Percentiles rank a stretch among this genome's conserved stretches.
These are phyloP conservation scores for Sebastes diploproa DNA, from an alignment of 2,797 vertebrate species.

Conservation along the genomic window DNA sequence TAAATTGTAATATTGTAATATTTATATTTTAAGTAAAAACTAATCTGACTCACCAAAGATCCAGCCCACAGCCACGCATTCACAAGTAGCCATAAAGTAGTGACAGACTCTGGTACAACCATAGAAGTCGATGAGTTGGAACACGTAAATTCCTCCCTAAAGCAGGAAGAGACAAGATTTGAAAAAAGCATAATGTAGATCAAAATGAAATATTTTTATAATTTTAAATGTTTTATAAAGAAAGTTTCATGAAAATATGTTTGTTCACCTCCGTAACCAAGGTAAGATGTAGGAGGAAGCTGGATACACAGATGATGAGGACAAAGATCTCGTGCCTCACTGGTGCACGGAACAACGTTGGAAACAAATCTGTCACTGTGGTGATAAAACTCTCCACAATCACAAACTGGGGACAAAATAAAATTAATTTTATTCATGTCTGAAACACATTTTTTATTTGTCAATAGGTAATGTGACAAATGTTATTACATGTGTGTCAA, in stretches of 20 bases:
- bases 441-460: not conserved
- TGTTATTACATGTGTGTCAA: slow-evolving; percentile 85
- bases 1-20: not conserved
- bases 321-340: slow-evolving; percentile 50
- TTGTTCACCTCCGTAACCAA: slow-evolving; percentile 60
- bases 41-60: slow-evolving; percentile 74
- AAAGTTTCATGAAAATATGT: not conserved
- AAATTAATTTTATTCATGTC: not conserved
- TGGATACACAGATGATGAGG: slow-evolving; percentile 48
- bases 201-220: too few species aligned
- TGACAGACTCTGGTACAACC: slow-evolving; percentile 81
- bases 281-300: slow-evolving; percentile 49
- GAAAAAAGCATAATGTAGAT: not conserved
- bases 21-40: too few species aligned
- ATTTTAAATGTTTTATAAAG: too few species aligned
- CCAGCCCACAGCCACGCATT: slow-evolving; percentile 86
- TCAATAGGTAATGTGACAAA: not conserved
- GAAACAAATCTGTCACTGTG: slow-evolving; percentile 34
- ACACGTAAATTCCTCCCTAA: slow-evolving; percentile 82
- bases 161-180: not conserved
- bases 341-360: slow-evolving; percentile 32
- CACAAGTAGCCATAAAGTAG: slow-evolving; percentile 82
- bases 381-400: slow-evolving; percentile 51
- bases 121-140: slow-evolving; percentile 88
- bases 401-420: slow-evolving; percentile 55